Conservation (phyloP, 2,113 vertebrate genomes). For the Aptenodytes forsteri region DNA sequence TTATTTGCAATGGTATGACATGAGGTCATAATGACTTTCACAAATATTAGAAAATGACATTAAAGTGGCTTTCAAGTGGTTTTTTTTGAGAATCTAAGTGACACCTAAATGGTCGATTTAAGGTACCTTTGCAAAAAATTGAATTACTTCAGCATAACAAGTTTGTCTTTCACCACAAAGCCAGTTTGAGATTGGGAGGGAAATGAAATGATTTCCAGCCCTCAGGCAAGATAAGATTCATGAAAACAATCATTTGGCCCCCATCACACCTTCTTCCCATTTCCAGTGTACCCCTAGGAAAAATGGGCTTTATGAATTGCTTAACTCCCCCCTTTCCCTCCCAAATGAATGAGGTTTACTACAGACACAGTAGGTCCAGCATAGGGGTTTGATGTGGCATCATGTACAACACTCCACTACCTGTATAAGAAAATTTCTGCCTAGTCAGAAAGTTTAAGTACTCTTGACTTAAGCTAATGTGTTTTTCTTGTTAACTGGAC, state of each 20-base stretch:
- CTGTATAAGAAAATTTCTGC: neutral
- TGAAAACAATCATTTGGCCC: neutral
- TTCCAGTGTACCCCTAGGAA: neutral
- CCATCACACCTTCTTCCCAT: neutral
- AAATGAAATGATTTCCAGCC: neutral
- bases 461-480: neutral
- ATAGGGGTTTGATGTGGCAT: neutral
- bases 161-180: neutral
- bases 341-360: neutral
- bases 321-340: no score
- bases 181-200: neutral
- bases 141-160: fast-evolving
- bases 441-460: neutral
- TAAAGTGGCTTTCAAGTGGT: neutral
- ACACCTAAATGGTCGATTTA: neutral
- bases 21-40: neutral
- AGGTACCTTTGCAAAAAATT: neutral
- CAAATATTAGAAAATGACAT: neutral
- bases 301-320: neutral
- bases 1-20: neutral
- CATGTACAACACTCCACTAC: neutral
- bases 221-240: neutral
- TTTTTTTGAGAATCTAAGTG: neutral
- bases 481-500: neutral
- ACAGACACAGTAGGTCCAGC: neutral